Conservation (phyloP, 2,113 vertebrate species). For the Syrmaticus mikado region DNA sequence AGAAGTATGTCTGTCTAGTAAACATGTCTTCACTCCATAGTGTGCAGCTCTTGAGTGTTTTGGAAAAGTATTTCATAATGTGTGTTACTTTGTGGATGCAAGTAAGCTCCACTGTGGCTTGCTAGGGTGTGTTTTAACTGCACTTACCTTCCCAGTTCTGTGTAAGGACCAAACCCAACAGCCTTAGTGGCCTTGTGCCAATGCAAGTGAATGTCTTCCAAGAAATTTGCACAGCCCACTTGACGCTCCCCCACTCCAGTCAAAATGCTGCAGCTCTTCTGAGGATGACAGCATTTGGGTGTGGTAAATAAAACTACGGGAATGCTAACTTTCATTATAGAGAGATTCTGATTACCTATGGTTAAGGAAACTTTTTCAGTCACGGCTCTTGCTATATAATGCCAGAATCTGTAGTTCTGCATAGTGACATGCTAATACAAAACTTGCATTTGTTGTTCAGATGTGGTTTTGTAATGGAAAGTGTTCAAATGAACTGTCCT, state of each 20-base stretch:
- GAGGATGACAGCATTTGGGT: neutral
- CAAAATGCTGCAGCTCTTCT: neutral
- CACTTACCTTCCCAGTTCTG: neutral
- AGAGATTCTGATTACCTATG: fast-evolving
- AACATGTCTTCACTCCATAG: neutral
- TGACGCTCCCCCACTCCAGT: neutral
- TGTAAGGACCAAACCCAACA: neutral
- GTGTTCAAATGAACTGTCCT: neutral
- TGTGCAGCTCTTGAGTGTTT: neutral
- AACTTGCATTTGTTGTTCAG: neutral
- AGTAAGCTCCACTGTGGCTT: neutral
- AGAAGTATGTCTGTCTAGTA: neutral
- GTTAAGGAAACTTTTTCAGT: neutral
- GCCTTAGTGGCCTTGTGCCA: neutral
- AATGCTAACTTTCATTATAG: neutral
- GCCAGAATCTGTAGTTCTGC: fast-evolving
- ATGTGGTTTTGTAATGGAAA: too few species aligned
- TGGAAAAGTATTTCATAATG: neutral
- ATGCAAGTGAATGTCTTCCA: neutral
- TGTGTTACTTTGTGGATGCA: neutral
- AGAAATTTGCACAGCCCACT: neutral
- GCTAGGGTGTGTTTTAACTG: neutral
- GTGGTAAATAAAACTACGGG: neutral
- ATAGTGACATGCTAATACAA: neutral
- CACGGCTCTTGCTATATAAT: neutral